Evolutionary conservation across 1,140 invertebrate species (phyloP).

Genomic region (Drosophila melanogaster): DNA sequence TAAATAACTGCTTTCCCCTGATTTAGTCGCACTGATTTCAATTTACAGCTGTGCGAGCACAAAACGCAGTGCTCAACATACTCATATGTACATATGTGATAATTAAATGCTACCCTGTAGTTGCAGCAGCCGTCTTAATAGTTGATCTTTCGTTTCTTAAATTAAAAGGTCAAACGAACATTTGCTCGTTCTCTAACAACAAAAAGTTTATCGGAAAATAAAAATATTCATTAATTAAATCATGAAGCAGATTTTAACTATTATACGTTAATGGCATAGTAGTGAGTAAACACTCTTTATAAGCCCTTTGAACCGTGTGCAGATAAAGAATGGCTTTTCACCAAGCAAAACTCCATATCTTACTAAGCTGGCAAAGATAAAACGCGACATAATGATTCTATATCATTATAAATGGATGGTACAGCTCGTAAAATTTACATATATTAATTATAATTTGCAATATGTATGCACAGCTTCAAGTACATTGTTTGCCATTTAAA

Average conservation of each 20-base stretch:
- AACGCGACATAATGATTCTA: neutral
- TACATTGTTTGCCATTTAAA: neutral
- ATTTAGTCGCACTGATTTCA: constrained; percentile 40
- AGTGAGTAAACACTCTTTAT: neutral
- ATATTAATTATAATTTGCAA: neutral
- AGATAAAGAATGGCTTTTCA: neutral
- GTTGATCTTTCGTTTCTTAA: constrained; percentile 4
- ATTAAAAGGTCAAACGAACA: constrained; percentile 10
- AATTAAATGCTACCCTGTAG: neutral
- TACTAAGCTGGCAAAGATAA: neutral
- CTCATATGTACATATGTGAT: neutral
- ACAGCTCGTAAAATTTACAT: no score
- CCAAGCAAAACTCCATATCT: neutral
- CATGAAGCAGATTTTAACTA: neutral
- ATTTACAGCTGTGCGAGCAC: constrained; percentile 22
- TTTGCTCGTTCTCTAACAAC: neutral
- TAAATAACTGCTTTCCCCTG: constrained; percentile 63
- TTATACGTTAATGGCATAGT: no score
- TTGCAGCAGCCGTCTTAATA: neutral
- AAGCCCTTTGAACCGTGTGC: neutral
- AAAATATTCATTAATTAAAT: neutral
- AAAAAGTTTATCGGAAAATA: neutral
- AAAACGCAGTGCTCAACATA: constrained; percentile 12
- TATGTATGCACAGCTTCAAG: neutral
- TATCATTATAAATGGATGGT: neutral